phyloP scores from a whole-genome alignment of 2,113 vertebrate species.

The Rhagologus leucostigma region DNA sequence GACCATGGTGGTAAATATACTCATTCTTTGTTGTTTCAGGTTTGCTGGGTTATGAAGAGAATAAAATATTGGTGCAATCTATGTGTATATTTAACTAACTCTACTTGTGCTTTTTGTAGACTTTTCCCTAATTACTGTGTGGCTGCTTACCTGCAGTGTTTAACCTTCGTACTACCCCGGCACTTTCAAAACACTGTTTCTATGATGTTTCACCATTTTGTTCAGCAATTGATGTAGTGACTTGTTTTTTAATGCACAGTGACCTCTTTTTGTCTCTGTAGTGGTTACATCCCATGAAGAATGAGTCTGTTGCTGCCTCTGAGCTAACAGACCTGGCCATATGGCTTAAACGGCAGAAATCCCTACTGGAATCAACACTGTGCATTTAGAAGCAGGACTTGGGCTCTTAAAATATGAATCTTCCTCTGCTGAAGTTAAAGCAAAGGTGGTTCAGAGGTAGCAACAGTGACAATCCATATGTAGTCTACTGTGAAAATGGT shows the following conservation, averaged over 20 bases:
- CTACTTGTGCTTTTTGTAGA: background rate
- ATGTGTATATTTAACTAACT: background rate
- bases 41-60: background rate
- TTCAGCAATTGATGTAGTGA: background rate
- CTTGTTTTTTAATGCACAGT: conserved; percentile 1
- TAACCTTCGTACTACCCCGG: background rate
- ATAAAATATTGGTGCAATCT: background rate
- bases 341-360: conserved; percentile 15
- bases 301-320: background rate
- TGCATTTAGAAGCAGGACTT: background rate
- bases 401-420: background rate
- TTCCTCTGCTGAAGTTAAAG: background rate
- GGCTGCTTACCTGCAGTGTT: background rate
- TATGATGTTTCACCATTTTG: background rate
- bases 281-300: background rate
- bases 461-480: background rate
- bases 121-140: background rate
- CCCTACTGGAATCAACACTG: background rate
- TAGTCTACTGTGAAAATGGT: background rate
- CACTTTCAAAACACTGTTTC: background rate
- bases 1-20: conserved; percentile 82
- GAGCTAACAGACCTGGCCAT: background rate
- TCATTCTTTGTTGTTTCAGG: background rate
- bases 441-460: background rate
- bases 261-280: background rate